Base-by-base conservation (phyloP, 2,888 invertebrate species). In the Pandemis cinnamomeana region DNA sequence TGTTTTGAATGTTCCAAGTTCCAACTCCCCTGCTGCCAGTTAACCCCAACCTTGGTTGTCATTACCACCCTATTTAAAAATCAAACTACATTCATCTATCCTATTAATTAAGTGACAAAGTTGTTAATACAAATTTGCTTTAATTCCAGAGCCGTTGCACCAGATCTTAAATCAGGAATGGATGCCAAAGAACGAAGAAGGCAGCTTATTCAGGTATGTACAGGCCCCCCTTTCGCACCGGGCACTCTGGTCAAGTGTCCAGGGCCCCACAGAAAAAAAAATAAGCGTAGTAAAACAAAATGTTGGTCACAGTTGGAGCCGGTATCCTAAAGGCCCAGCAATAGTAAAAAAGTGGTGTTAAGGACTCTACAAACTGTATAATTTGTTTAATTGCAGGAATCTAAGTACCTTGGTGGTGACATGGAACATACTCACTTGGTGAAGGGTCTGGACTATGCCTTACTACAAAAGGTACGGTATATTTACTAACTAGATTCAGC, bases 371-470 rank as follows among this genome's bases (percentile, higher is more conserved):
- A n/a, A 55, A 20, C 15, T 55, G 3, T 55, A 15, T 13, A 44
- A 11, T 44, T n/a, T 55, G n/a, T 66, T 15, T 61, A 4, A 64
- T 90, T 90, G 36, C 86, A 97, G 95, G 99, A 99, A 92, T 99
- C 99, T 0, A 99, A 99, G 93, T 99, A 99, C 93, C 98, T 99
- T 94, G 99, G 99, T 88, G 99, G 99, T 95, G 99, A 99, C 91
- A 99, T 99, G 98, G 99, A 99, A 85, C 99, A 99, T 84, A 99
- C 99, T 87, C 99, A 99, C 94, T 98, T 99, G 95, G 99, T 99
- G 81, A 99, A 99, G 94, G 99, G 87, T 79, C 86, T 94, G 2
- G 97, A 97, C 89, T 97, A 97, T 89, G 97, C 97, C 6, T 88
- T 97, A 67, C 87, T 97, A 68, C 97, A 97, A 86, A 97, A 97